phyloP scores from a whole-genome alignment of 2,888 invertebrate genomes.

The Spisula solida region DNA sequence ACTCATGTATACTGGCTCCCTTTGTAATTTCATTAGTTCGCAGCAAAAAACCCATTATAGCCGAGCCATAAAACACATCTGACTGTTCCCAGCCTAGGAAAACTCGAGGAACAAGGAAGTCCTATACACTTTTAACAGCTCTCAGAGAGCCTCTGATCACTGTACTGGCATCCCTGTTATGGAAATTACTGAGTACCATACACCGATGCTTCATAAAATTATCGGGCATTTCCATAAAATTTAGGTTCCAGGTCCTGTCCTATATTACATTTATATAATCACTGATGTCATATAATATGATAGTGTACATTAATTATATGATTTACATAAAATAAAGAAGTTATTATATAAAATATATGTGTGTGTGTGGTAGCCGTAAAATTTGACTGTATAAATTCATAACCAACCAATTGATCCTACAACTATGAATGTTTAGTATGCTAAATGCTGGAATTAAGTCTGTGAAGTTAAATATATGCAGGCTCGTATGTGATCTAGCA shows the following conservation, averaged over 20 bases:
- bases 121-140: background rate
- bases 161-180: background rate
- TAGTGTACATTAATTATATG: background rate
- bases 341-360: background rate
- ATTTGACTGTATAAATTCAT: too few relatives aligned
- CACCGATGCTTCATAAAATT: background rate
- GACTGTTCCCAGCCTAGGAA: conserved; percentile 34
- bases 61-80: conserved; percentile 53
- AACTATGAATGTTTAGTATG: too few relatives aligned
- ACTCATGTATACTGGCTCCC: conserved; percentile 29
- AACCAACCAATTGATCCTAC: too few relatives aligned
- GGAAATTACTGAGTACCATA: background rate
- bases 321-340: background rate
- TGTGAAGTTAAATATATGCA: too few relatives aligned
- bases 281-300: background rate
- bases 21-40: conserved; percentile 59
- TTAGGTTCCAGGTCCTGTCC: background rate
- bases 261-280: conserved; percentile 8
- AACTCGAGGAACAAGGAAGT: background rate
- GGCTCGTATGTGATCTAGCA: too few relatives aligned
- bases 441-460: too few relatives aligned
- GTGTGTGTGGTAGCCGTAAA: background rate
- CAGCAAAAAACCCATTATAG: conserved; percentile 58
- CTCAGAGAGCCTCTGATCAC: background rate
- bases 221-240: conserved; percentile 11